A percentile compares a stretch with the other conserved stretches of the same genome.
phyloP scores from a whole-genome alignment of 2,797 vertebrate species.

The Aeoliscus strigatus region DNA sequence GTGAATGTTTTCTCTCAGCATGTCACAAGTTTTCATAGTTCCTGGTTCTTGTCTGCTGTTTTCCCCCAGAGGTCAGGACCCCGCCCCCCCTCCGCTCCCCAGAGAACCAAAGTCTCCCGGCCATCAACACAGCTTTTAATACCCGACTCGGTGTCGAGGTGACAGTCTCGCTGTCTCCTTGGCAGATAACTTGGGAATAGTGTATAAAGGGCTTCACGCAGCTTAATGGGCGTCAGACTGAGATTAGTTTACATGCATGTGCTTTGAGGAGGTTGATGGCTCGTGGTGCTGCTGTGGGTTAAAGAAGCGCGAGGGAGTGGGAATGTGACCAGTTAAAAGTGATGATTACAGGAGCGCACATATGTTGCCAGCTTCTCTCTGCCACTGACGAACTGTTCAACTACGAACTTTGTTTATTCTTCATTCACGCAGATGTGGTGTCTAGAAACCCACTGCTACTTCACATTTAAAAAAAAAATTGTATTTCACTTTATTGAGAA shows the following conservation, averaged over 20 bases:
- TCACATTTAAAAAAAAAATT: too few relatives aligned
- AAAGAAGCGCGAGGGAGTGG: slow-evolving; percentile 25
- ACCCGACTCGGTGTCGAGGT: slow-evolving; percentile 63
- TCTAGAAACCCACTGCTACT: too few relatives aligned
- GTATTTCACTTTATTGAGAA: too few relatives aligned
- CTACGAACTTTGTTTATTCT: too few relatives aligned
- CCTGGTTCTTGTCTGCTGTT: slow-evolving; percentile 38
- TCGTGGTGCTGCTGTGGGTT: slow-evolving; percentile 24
- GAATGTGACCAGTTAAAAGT: slow-evolving; percentile 29
- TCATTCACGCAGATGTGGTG: too few relatives aligned
- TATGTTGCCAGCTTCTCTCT: too few relatives aligned
- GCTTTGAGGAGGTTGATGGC: slow-evolving; percentile 25
- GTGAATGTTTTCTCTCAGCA: slow-evolving; percentile 18
- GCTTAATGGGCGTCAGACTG: slow-evolving; percentile 40
- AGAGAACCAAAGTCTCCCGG: slow-evolving; percentile 51
- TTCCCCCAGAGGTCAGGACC: slow-evolving; percentile 53
- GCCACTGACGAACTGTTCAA: too few relatives aligned
- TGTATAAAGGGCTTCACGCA: slow-evolving; percentile 62
- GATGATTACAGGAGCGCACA: slow-evolving; percentile 39
- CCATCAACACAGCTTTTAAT: slow-evolving; percentile 75
- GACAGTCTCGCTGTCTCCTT: slow-evolving; percentile 71
- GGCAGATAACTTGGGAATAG: slow-evolving; percentile 63
- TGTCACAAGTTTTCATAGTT: slow-evolving; percentile 16
- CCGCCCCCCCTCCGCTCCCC: slow-evolving; percentile 37
- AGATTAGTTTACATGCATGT: slow-evolving; percentile 63